These are phyloP conservation scores for Sebastes dallii DNA, from an alignment of 2,797 vertebrate species.

Conservation along the genomic window DNA sequence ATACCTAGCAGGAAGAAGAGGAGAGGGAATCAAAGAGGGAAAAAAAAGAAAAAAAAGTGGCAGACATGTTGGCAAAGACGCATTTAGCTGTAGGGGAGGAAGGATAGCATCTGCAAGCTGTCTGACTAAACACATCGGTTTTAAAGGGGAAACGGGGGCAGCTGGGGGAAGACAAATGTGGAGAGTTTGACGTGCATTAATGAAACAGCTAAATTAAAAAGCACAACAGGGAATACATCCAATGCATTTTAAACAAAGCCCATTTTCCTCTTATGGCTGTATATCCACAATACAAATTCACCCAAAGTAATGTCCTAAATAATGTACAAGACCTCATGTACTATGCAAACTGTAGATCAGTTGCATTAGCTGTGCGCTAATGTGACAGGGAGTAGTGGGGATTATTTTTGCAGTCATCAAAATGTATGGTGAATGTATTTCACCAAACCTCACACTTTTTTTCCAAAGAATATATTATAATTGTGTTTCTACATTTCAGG, in stretches of 20 bases:
- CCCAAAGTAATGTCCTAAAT: not conserved
- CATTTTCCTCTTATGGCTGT: not conserved
- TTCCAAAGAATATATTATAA: not conserved
- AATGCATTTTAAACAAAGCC: not conserved
- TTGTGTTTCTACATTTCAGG: not conserved
- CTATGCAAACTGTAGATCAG: not conserved
- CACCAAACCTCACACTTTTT: not conserved
- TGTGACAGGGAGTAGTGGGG: not conserved
- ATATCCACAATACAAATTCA: not conserved
- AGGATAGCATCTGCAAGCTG: conserved; percentile 52
- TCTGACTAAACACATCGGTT: conserved; percentile 21
- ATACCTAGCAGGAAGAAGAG: conserved; percentile 21
- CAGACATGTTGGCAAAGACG: conserved; percentile 38
- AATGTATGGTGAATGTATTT: not conserved
- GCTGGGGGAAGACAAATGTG: conserved; percentile 5
- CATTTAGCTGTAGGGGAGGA: conserved; percentile 46
- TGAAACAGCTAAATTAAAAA: conserved; percentile 35
- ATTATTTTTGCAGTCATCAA: not conserved
- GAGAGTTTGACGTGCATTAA: conserved; percentile 16
- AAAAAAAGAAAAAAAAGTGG: conserved; percentile 17
- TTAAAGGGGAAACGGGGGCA: conserved; percentile 10
- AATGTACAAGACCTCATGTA: too few species aligned
- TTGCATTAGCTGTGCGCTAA: not conserved
- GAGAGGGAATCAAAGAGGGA: conserved; percentile 10
- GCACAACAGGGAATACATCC: conserved; percentile 8